Evolutionary conservation across 2,797 vertebrate genomes (phyloP).

Genomic region (Gastrophryne carolinensis): DNA sequence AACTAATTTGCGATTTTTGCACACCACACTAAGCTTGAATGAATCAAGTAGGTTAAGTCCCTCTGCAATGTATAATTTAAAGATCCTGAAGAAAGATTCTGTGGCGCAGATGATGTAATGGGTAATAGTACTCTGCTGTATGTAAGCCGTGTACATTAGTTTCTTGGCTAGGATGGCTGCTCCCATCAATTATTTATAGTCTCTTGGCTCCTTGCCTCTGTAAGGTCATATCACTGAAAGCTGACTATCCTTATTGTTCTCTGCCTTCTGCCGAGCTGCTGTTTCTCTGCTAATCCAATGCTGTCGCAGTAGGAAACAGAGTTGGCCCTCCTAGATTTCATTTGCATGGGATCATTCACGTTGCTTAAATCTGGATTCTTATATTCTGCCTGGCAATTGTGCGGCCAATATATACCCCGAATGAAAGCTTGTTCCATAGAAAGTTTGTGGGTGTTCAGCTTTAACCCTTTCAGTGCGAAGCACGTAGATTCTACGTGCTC

Average conservation of each 20-base stretch:
- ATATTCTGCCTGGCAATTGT: too few species aligned
- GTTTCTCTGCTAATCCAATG: constrained; percentile 50
- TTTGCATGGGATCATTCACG: too few species aligned
- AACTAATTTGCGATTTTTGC: constrained; percentile 53
- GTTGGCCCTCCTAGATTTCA: too few species aligned
- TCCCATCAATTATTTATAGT: constrained; percentile 87
- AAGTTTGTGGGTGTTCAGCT: too few species aligned
- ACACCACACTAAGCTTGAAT: constrained; percentile 53
- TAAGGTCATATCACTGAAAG: constrained; percentile 67
- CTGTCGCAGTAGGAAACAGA: too few species aligned
- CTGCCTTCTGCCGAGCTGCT: constrained; percentile 61
- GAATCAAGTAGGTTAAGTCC: constrained; percentile 48
- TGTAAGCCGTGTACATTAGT: constrained; percentile 69
- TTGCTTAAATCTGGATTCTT: too few species aligned
- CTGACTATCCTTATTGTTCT: constrained; percentile 67
- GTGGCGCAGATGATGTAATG: constrained; percentile 75
- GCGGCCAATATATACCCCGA: too few species aligned
- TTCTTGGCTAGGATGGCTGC: constrained; percentile 72
- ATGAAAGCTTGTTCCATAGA: too few species aligned
- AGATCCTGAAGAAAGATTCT: constrained; percentile 57
- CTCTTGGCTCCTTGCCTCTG: constrained; percentile 69
- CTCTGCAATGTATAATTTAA: constrained; percentile 62
- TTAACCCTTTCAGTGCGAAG: too few species aligned
- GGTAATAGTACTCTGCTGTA: constrained; percentile 73
- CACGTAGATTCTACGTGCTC: too few species aligned